Percentiles rank a stretch among this genome's conserved stretches.
Evolutionary conservation across 2,888 invertebrate species (phyloP).

Genomic region (Thumatha senex): DNA sequence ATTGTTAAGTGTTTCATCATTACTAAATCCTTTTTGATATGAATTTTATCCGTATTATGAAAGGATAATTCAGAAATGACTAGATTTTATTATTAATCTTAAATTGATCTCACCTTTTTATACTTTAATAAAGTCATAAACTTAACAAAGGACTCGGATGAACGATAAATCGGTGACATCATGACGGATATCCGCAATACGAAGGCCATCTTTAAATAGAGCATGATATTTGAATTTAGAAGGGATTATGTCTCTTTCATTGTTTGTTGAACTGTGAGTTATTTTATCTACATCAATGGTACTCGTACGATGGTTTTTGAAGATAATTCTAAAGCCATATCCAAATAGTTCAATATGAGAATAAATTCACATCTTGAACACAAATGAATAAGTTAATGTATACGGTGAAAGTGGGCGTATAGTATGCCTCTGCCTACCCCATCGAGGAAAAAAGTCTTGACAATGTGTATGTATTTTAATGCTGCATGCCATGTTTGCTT

Average conservation of each 20-base stretch:
- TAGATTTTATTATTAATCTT: background rate
- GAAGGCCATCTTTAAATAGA: constrained; percentile 19
- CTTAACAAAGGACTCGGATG: constrained; percentile 3
- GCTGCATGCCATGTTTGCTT: too few relatives aligned
- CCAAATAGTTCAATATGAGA: constrained; percentile 1
- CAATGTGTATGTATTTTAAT: too few relatives aligned
- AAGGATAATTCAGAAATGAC: background rate
- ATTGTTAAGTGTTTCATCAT: background rate
- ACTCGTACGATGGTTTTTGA: constrained; percentile 11
- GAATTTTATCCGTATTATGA: background rate
- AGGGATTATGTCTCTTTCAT: constrained; percentile 25
- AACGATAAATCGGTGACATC: constrained; percentile 6
- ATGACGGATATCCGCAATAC: constrained; percentile 12
- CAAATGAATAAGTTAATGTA: too few relatives aligned
- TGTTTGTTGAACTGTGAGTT: constrained; percentile 19
- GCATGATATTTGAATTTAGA: constrained; percentile 37
- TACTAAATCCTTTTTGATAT: background rate
- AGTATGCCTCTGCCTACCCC: too few relatives aligned
- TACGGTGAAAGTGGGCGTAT: too few relatives aligned
- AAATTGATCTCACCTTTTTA: too few relatives aligned
- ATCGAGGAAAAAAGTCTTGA: too few relatives aligned
- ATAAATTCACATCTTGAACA: too few relatives aligned
- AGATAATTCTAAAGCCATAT: constrained; percentile 9
- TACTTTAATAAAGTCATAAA: background rate
- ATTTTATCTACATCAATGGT: constrained; percentile 15